These are phyloP conservation scores for Cyprinella venusta DNA, from an alignment of 2,797 vertebrate species.

Conservation along the genomic window DNA sequence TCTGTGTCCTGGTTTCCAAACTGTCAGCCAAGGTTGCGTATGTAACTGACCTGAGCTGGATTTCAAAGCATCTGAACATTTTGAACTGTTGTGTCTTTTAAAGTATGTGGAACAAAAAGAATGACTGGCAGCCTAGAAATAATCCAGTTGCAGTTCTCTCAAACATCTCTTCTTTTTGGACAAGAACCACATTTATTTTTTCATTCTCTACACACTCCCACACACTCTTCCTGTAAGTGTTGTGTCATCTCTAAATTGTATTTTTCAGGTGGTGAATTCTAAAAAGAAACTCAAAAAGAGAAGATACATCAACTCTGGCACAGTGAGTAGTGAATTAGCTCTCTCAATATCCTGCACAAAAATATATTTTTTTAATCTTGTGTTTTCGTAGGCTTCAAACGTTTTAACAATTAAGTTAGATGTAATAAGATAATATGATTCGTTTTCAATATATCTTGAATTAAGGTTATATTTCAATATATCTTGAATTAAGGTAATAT, in stretches of 20 bases:
- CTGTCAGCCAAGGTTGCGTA: neutral
- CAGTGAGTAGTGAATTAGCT: constrained; percentile 79
- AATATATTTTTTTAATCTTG: neutral
- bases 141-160: neutral
- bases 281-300: constrained; percentile 98
- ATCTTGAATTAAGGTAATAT: neutral
- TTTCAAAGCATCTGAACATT: constrained; percentile 16
- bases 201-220: constrained; percentile 12
- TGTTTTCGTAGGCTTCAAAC: neutral
- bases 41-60: constrained; percentile 23
- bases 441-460: constrained; percentile 6
- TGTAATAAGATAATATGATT: neutral
- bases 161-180: neutral
- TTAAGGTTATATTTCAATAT: neutral
- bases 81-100: constrained; percentile 13
- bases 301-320: constrained; percentile 94
- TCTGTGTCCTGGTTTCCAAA: constrained; percentile 16
- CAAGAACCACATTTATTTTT: neutral
- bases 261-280: constrained; percentile 89
- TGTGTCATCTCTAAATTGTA: constrained; percentile 33
- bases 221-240: constrained; percentile 36
- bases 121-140: neutral
- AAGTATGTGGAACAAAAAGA: constrained; percentile 5
- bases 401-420: neutral
- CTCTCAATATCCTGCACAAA: neutral